These are phyloP conservation scores for Bubo blakistoni DNA, from an alignment of 2,113 vertebrate genomes.

Conservation along the genomic window DNA sequence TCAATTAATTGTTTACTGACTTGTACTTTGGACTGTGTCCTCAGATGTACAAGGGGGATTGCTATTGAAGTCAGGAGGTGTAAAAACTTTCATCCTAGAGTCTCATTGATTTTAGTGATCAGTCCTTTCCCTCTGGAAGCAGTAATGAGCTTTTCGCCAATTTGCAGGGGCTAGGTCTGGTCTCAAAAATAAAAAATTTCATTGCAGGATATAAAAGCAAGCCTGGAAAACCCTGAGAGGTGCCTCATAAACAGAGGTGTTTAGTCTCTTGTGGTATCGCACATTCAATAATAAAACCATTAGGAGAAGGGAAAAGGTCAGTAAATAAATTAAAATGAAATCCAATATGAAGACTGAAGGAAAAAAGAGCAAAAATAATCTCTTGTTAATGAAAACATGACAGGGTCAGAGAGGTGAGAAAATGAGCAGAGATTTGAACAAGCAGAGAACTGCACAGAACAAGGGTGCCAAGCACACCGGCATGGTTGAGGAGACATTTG, in stretches of 20 bases:
- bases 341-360: background rate
- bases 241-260: background rate
- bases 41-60: background rate
- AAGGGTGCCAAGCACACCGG: rapidly evolving
- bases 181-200: background rate
- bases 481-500: background rate
- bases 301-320: background rate
- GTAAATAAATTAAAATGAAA: background rate
- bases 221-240: background rate
- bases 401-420: background rate
- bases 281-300: background rate
- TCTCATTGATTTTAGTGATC: background rate
- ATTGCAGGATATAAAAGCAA: background rate
- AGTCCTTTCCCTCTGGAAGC: background rate
- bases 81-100: background rate
- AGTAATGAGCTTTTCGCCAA: background rate
- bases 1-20: slow-evolving; percentile 22
- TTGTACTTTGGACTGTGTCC: background rate
- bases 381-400: background rate
- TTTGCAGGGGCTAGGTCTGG: background rate
- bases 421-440: background rate
- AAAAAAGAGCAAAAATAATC: background rate
- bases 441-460: background rate
- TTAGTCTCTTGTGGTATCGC: background rate
- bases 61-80: background rate